Evolutionary conservation across 2,888 invertebrate species (phyloP).

Genomic region (Nezara viridula): DNA sequence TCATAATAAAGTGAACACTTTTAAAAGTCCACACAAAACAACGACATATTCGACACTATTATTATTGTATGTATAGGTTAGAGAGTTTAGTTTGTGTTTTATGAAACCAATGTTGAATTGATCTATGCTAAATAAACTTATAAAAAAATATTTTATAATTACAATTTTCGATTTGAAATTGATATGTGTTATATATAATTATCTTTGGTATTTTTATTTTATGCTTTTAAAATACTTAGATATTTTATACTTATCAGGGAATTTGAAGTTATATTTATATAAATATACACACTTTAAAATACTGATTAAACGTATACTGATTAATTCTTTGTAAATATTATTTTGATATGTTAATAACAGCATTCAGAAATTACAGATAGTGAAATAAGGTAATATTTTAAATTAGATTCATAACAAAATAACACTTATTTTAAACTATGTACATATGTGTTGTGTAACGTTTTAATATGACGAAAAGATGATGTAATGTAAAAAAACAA

Average conservation of each 20-base stretch:
- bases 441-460: too few relatives aligned
- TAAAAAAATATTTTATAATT: neutral
- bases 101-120: conserved; percentile 27
- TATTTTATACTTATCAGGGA: too few relatives aligned
- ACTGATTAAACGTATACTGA: neutral
- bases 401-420: too few relatives aligned
- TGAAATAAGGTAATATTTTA: too few relatives aligned
- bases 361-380: too few relatives aligned
- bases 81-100: neutral
- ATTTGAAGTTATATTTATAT: neutral
- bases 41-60: conserved; percentile 33
- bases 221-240: too few relatives aligned
- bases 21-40: neutral
- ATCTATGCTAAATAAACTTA: neutral
- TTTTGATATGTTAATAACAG: neutral
- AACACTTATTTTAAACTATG: too few relatives aligned
- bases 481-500: too few relatives aligned
- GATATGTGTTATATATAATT: neutral
- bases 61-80: conserved; percentile 34
- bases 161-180: neutral
- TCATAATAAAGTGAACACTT: conserved; percentile 24
- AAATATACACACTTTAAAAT: too few relatives aligned
- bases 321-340: neutral
- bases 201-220: neutral
- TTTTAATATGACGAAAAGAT: too few relatives aligned